phyloP scores from a whole-genome alignment of 2,113 vertebrate species.

The Psammodynastes pulverulentus region DNA sequence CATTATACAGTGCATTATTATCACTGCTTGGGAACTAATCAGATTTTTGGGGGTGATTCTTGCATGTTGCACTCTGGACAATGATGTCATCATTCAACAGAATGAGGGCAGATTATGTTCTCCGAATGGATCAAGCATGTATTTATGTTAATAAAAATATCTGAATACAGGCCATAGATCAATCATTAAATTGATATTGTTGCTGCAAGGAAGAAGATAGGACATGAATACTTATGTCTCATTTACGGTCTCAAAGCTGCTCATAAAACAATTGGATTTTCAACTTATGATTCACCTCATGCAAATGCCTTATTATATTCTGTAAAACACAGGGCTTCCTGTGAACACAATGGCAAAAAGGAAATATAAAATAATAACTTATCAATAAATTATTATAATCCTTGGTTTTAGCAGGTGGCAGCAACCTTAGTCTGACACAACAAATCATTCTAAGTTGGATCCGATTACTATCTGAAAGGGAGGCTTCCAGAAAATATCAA shows the following conservation, averaged over 20 bases:
- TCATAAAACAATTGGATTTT: conserved; percentile 54
- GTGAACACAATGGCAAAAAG: not conserved
- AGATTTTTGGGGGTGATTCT: conserved; percentile 29
- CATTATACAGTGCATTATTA: conserved; percentile 27
- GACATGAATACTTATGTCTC: conserved; percentile 38
- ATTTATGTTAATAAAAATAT: conserved; percentile 58
- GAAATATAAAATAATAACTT: not conserved
- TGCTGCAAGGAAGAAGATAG: conserved; percentile 49
- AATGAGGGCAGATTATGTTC: conserved; percentile 50
- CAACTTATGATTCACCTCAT: conserved; percentile 56
- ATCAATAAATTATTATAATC: not conserved
- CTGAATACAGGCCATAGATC: conserved; percentile 46
- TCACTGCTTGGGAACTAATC: conserved; percentile 42
- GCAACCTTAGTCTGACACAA: not conserved
- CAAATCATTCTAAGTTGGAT: not conserved
- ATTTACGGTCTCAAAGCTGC: conserved; percentile 30
- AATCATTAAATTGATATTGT: conserved; percentile 54
- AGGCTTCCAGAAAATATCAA: not conserved
- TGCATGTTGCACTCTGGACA: conserved; percentile 30
- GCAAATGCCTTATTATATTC: conserved; percentile 43
- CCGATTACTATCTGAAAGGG: not conserved
- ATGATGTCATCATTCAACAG: conserved; percentile 47
- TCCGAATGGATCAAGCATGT: conserved; percentile 58
- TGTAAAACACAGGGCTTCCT: conserved; percentile 35
- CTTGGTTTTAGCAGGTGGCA: not conserved